A percentile compares a stretch with the other conserved stretches of the same genome.
Evolutionary conservation across 2,888 invertebrate species (phyloP).

Genomic region (Apodemia mormo): DNA sequence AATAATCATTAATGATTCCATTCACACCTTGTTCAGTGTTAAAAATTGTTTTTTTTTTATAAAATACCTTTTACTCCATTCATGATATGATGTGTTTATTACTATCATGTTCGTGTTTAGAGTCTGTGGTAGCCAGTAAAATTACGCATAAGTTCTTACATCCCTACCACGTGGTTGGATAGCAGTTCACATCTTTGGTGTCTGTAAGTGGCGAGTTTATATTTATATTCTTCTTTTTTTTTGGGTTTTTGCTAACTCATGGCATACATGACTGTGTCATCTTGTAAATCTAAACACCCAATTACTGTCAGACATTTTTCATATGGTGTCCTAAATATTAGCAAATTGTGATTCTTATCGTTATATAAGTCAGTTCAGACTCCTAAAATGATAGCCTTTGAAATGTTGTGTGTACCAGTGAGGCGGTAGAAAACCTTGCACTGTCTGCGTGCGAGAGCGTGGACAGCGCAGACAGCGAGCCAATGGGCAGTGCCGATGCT

Average conservation of each 20-base stretch:
- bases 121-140: no score
- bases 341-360: background rate
- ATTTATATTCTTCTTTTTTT: no score
- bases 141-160: background rate
- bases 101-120: no score
- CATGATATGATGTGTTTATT: no score
- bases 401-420: constrained; percentile 44
- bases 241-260: no score
- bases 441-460: constrained; percentile 68
- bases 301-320: no score
- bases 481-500: constrained; percentile 52
- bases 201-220: background rate
- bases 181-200: background rate
- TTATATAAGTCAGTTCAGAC: background rate
- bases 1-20: no score
- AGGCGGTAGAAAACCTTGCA: constrained; percentile 71
- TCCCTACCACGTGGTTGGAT: background rate
- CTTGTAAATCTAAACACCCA: background rate
- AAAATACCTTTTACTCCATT: no score
- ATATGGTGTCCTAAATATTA: background rate
- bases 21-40: no score
- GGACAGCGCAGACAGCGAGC: constrained; percentile 64
- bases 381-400: background rate
- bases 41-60: no score
- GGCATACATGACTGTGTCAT: no score